phyloP scores from a whole-genome alignment of 2,113 vertebrate genomes.

The Sigmodon hispidus region DNA sequence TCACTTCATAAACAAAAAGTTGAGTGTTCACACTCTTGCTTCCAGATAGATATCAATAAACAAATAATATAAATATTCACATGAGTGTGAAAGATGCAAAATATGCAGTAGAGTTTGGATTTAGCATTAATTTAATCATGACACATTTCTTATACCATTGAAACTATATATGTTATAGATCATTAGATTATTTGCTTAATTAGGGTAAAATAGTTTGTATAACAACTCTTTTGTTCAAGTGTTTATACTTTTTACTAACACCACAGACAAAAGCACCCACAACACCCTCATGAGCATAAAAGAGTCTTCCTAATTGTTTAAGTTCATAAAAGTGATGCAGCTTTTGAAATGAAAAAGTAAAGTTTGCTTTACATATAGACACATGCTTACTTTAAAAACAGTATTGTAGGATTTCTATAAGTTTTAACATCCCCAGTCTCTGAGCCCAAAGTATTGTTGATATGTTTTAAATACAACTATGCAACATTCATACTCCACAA shows the following conservation, averaged over 20 bases:
- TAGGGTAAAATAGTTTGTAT: conserved; percentile 40
- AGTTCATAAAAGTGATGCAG: conserved; percentile 47
- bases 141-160: conserved; percentile 33
- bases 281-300: neutral
- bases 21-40: conserved; percentile 54
- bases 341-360: conserved; percentile 9
- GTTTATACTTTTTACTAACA: conserved; percentile 73
- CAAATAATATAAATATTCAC: conserved; percentile 15
- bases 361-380: neutral
- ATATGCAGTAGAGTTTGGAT: conserved; percentile 55
- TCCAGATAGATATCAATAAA: conserved; percentile 69
- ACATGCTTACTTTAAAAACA: conserved; percentile 61
- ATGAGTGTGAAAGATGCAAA: neutral
- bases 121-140: conserved; percentile 44
- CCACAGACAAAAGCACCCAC: conserved; percentile 63
- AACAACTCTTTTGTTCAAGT: conserved; percentile 28
- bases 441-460: conserved; percentile 41
- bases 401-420: neutral
- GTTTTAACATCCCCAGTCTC: conserved; percentile 59
- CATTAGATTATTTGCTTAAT: conserved; percentile 20
- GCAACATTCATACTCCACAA: neutral
- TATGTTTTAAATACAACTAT: neutral
- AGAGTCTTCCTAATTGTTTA: conserved; percentile 8
- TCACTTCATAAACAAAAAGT: conserved; percentile 60
- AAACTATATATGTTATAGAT: neutral